Percentiles rank a stretch among this genome's conserved stretches.
These are phyloP conservation scores for Lasioglossum zephyrum DNA, from an alignment of 2,888 invertebrate genomes.

Conservation along the genomic window DNA sequence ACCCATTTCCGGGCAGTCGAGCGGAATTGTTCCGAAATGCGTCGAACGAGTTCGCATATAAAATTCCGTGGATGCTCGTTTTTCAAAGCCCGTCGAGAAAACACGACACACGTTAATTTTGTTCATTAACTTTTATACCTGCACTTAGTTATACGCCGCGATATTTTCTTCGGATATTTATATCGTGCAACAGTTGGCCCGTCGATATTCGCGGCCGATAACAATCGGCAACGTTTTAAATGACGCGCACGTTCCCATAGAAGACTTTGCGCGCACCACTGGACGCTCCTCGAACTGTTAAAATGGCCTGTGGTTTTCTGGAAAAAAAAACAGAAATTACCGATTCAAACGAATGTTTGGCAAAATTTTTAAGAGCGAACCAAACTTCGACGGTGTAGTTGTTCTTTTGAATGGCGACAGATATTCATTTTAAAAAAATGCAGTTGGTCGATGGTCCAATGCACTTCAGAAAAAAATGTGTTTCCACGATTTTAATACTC, in stretches of 20 bases:
- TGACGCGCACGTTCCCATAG: background rate
- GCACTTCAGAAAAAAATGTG: background rate
- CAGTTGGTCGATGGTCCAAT: background rate
- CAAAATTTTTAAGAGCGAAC: background rate
- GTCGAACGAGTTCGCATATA: background rate
- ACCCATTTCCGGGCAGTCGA: constrained; percentile 12
- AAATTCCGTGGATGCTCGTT: background rate
- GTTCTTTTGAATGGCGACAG: too few species aligned
- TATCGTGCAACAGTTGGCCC: constrained; percentile 5
- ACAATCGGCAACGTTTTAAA: background rate
- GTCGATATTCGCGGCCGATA: background rate
- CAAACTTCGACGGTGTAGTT: too few species aligned
- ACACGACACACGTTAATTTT: background rate
- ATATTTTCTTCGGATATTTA: background rate
- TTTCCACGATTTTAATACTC: background rate
- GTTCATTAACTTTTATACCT: background rate
- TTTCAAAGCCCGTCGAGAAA: background rate
- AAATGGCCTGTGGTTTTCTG: background rate
- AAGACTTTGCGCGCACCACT: background rate
- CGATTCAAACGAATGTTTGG: background rate
- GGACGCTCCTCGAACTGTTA: background rate
- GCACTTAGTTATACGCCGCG: background rate
- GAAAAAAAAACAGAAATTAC: background rate
- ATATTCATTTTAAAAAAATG: too few species aligned
- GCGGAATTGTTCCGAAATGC: constrained; percentile 25